Percentiles rank a stretch among this genome's conserved stretches.
These are phyloP conservation scores for Lordiphosa mommai DNA, from an alignment of 1,140 invertebrate genomes.

Conservation along the genomic window DNA sequence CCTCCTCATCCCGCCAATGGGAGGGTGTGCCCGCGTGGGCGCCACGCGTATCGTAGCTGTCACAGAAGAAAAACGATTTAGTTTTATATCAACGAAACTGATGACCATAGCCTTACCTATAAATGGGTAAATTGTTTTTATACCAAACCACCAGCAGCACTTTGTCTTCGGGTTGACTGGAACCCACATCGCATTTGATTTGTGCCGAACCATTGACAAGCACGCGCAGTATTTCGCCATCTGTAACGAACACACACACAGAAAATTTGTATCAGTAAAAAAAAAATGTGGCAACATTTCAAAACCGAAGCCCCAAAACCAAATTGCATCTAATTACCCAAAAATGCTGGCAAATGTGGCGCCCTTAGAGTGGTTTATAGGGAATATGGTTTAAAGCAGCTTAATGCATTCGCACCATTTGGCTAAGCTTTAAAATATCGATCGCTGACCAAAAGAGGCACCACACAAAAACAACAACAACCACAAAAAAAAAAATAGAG, in stretches of 20 bases:
- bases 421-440: conserved; percentile 74
- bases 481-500: conserved; percentile 8
- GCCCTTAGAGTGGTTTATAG: background rate
- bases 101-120: conserved; percentile 79
- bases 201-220: conserved; percentile 81
- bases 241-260: conserved; percentile 33
- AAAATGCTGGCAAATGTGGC: conserved; percentile 36
- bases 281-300: conserved; percentile 4
- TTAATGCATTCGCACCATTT: conserved; percentile 42
- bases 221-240: conserved; percentile 78
- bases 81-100: background rate
- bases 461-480: conserved; percentile 21
- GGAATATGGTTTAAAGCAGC: conserved; percentile 29
- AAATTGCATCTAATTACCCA: conserved; percentile 24
- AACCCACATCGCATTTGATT: conserved; percentile 82
- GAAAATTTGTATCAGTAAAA: conserved; percentile 22
- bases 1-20: conserved; percentile 81
- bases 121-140: conserved; percentile 83
- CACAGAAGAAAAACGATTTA: conserved; percentile 33
- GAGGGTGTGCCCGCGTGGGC: conserved; percentile 79
- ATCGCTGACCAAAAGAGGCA: conserved; percentile 28
- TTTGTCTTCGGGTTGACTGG: conserved; percentile 81
- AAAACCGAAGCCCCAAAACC: background rate
- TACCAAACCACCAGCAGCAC: conserved; percentile 83
- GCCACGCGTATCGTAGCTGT: conserved; percentile 80